Evolutionary conservation across 1,140 invertebrate genomes (phyloP).

Genomic region (Drosophila orosa): DNA sequence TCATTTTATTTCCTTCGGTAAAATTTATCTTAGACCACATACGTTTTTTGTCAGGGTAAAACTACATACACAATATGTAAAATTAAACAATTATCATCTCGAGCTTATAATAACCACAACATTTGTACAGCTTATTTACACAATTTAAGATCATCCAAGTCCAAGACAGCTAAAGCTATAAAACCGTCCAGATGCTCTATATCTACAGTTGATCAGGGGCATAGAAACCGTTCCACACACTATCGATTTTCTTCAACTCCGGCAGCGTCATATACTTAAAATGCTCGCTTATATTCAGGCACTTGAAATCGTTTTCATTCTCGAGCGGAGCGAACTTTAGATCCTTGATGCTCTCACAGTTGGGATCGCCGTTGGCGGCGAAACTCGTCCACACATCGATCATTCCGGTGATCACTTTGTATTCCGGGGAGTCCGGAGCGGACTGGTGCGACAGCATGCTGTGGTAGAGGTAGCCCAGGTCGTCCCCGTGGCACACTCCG

Average conservation of each 20-base stretch:
- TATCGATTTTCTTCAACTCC: constrained; percentile 76
- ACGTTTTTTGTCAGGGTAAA: not conserved
- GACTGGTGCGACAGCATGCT: constrained; percentile 83
- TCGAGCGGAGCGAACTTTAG: constrained; percentile 75
- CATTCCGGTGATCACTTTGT: constrained; percentile 84
- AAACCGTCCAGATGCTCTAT: constrained; percentile 10
- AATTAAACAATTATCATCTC: constrained; percentile 3
- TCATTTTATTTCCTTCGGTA: constrained; percentile 3
- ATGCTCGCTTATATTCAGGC: constrained; percentile 83
- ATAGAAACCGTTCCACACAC: constrained; percentile 84
- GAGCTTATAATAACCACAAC: constrained; percentile 8
- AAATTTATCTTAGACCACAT: not conserved
- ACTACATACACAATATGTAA: constrained; percentile 10
- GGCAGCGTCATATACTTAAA: constrained; percentile 79
- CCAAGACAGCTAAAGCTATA: constrained; percentile 56
- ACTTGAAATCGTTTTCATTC: constrained; percentile 65
- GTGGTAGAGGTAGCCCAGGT: constrained; percentile 87
- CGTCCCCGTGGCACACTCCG: constrained; percentile 87
- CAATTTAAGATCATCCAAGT: constrained; percentile 16
- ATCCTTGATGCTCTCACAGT: constrained; percentile 62
- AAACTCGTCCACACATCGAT: constrained; percentile 85
- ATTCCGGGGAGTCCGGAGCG: constrained; percentile 67
- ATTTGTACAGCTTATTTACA: constrained; percentile 64
- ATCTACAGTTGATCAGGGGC: constrained; percentile 36
- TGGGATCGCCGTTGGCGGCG: constrained; percentile 82